phyloP scores from a whole-genome alignment of 2,113 vertebrate species.

The Candoia aspera region DNA sequence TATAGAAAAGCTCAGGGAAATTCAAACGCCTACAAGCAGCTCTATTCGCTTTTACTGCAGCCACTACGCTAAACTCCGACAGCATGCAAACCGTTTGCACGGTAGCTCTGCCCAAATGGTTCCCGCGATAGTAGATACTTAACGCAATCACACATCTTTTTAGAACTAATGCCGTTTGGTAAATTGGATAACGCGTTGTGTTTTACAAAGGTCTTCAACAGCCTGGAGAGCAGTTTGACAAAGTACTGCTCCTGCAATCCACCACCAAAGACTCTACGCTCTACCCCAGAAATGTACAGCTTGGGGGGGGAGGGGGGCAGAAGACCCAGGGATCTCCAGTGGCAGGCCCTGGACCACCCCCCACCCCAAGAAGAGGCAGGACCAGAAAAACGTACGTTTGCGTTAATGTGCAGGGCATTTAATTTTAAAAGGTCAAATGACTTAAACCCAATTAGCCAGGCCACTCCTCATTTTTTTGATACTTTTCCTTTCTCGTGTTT shows the following conservation, averaged over 20 bases:
- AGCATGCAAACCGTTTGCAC: background rate
- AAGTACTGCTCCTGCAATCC: background rate
- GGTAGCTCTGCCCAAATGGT: background rate
- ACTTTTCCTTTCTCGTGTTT: no score
- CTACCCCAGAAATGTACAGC: background rate
- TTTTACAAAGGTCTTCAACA: background rate
- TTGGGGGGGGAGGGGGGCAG: background rate
- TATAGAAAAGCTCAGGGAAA: background rate
- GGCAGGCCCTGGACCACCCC: background rate
- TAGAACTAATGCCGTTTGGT: background rate
- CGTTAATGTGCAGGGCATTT: no score
- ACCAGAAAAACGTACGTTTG: no score
- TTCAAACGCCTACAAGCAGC: background rate
- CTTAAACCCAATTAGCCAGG: no score
- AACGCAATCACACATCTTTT: background rate
- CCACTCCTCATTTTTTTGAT: no score
- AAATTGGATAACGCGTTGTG: constrained; percentile 3
- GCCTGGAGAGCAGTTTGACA: background rate
- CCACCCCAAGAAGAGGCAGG: no score
- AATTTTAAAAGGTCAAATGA: no score
- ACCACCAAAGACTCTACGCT: background rate
- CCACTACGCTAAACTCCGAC: background rate
- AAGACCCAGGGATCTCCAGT: background rate
- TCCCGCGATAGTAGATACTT: background rate
- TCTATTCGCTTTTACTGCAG: background rate